Conservation (phyloP, 92 coral and sea anemone species). For the Porites divaricata region DNA sequence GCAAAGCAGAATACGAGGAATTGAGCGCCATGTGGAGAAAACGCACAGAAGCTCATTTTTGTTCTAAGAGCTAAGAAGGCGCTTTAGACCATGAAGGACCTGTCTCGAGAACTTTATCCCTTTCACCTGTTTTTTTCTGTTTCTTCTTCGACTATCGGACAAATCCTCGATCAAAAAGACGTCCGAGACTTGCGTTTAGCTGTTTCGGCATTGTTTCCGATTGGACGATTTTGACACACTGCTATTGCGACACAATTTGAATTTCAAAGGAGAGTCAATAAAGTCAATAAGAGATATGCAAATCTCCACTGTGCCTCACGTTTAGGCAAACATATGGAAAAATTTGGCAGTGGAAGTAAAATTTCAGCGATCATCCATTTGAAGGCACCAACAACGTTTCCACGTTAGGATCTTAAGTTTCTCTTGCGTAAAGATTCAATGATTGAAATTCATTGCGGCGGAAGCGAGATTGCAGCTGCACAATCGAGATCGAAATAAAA, state of each 20-base stretch:
- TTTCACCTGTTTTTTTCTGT: constrained; percentile 31
- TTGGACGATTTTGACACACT: constrained; percentile 57
- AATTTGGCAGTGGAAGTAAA: background rate
- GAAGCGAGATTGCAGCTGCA: constrained; percentile 27
- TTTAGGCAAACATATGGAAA: constrained; percentile 20
- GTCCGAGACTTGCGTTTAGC: constrained; percentile 34
- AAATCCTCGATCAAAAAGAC: constrained; percentile 29
- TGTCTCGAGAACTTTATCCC: background rate
- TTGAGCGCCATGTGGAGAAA: background rate
- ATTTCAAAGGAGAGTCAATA: constrained; percentile 69
- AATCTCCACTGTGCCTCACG: constrained; percentile 41
- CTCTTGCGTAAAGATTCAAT: background rate
- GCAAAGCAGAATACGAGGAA: constrained; percentile 9
- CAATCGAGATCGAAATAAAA: constrained; percentile 5
- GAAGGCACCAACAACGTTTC: background rate
- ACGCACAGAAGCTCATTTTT: background rate
- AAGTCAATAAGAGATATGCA: constrained; percentile 67
- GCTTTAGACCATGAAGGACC: constrained; percentile 17
- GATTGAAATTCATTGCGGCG: constrained; percentile 18
- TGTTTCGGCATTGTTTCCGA: constrained; percentile 32
- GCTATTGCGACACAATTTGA: constrained; percentile 54
- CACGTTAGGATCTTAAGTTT: background rate
- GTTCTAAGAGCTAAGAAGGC: background rate
- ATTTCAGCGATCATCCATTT: background rate
- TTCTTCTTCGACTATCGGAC: background rate